These are phyloP conservation scores for Mustela lutreola DNA, from an alignment of 2,113 vertebrate genomes.

Conservation along the genomic window DNA sequence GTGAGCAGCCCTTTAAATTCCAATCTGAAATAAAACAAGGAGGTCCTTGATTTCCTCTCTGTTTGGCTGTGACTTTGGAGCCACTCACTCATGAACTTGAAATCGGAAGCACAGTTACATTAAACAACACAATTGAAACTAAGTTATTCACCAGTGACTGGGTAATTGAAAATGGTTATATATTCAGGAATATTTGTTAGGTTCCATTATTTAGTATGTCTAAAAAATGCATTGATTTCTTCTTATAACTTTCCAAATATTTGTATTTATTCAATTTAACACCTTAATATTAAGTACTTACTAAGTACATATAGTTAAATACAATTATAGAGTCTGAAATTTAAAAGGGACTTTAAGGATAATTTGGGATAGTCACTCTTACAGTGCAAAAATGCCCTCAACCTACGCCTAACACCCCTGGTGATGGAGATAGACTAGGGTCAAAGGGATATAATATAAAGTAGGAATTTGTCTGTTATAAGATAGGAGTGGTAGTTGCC, in stretches of 20 bases:
- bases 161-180: slow-evolving; percentile 35
- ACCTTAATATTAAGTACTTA: slow-evolving; percentile 51
- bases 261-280: slow-evolving; percentile 31
- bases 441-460: not conserved
- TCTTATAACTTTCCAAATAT: slow-evolving; percentile 39
- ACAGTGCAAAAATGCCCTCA: not conserved
- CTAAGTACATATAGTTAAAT: not conserved
- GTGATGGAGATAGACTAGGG: not conserved
- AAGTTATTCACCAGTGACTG: slow-evolving; percentile 20
- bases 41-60: slow-evolving; percentile 48
- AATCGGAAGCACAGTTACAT: slow-evolving; percentile 46
- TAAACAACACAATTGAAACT: slow-evolving; percentile 47
- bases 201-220: slow-evolving; percentile 7
- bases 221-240: slow-evolving; percentile 34
- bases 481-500: not conserved
- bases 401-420: not conserved
- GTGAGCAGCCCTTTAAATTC: slow-evolving; percentile 54
- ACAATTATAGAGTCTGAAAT: slow-evolving; percentile 16
- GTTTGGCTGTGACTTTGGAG: slow-evolving; percentile 53
- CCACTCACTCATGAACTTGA: slow-evolving; percentile 63
- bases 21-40: slow-evolving; percentile 66
- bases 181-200: slow-evolving; percentile 31
- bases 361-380: slow-evolving; percentile 41
- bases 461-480: not conserved
- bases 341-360: slow-evolving; percentile 36